A percentile compares a stretch with the other conserved stretches of the same genome.
These are phyloP conservation scores for Pseudomugil gertrudae DNA, from an alignment of 2,797 vertebrate genomes.

Conservation along the genomic window DNA sequence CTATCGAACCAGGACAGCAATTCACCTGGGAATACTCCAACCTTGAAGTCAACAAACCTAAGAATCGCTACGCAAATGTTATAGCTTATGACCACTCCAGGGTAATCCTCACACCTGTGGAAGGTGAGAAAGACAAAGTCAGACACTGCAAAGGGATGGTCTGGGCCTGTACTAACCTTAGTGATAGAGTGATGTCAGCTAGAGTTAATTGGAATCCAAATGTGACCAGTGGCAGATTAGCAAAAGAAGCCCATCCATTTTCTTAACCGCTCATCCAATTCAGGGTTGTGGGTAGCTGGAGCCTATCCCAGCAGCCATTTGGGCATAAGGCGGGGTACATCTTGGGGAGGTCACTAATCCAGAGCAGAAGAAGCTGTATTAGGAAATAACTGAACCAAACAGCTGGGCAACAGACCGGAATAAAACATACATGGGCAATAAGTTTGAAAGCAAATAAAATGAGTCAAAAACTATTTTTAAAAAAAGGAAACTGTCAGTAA, in stretches of 20 bases:
- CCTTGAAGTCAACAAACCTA: conserved; percentile 96
- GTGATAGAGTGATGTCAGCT: neutral
- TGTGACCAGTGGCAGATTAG: neutral
- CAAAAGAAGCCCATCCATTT: too few species aligned
- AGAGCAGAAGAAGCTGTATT: too few species aligned
- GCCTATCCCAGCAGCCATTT: too few species aligned
- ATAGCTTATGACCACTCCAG: conserved; percentile 97
- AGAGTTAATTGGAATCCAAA: neutral
- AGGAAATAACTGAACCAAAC: too few species aligned
- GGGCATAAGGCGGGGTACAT: too few species aligned
- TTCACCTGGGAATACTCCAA: conserved; percentile 99
- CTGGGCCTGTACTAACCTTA: neutral
- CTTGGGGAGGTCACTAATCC: too few species aligned
- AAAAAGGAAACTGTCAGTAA: neutral
- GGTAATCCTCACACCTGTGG: conserved; percentile 90
- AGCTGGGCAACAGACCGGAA: too few species aligned
- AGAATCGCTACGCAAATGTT: conserved; percentile 98
- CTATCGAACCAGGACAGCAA: conserved; percentile 94
- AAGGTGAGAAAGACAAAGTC: conserved; percentile 83
- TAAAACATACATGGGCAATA: too few species aligned
- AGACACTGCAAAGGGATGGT: neutral
- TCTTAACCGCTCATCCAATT: too few species aligned
- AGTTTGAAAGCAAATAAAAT: too few species aligned
- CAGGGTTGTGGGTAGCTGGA: too few species aligned
- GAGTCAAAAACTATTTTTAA: too few species aligned